Evolutionary conservation across 1,140 invertebrate genomes (phyloP).

Genomic region (Drosophila sp.): DNA sequence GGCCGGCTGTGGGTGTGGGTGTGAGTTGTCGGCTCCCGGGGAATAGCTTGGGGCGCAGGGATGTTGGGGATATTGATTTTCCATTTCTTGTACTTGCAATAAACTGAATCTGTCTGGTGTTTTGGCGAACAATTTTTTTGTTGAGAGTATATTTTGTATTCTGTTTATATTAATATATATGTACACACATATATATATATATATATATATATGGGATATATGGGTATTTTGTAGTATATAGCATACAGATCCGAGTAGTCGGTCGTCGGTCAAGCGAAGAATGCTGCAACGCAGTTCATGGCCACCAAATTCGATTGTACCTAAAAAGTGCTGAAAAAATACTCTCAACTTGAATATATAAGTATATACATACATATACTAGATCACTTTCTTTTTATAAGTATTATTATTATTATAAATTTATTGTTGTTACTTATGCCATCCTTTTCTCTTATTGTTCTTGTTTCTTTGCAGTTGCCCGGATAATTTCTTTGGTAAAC

Average conservation of each 20-base stretch:
- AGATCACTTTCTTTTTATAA: not conserved
- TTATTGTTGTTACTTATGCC: conserved; percentile 37
- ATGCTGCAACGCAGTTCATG: conserved; percentile 64
- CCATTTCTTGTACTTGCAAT: conserved; percentile 10
- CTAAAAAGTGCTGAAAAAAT: conserved; percentile 2
- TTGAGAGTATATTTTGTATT: conserved; percentile 24
- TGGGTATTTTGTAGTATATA: not conserved
- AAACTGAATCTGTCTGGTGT: not conserved
- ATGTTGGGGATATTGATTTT: not conserved
- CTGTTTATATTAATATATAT: conserved; percentile 47
- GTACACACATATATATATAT: not conserved
- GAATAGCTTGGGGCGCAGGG: not conserved
- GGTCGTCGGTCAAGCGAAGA: conserved; percentile 32
- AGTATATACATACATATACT: conserved; percentile 14
- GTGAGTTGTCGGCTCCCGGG: no score
- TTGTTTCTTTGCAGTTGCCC: conserved; percentile 87
- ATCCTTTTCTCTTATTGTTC: conserved; percentile 19
- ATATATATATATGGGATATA: not conserved
- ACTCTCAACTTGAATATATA: not conserved
- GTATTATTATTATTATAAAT: not conserved
- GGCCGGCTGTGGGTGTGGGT: not conserved
- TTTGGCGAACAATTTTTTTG: conserved; percentile 19
- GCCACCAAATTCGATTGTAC: conserved; percentile 32
- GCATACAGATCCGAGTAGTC: conserved; percentile 23
- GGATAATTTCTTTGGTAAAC: conserved; percentile 91